phyloP scores from a whole-genome alignment of 2,113 vertebrate species.

The Pteruthius melanotis region DNA sequence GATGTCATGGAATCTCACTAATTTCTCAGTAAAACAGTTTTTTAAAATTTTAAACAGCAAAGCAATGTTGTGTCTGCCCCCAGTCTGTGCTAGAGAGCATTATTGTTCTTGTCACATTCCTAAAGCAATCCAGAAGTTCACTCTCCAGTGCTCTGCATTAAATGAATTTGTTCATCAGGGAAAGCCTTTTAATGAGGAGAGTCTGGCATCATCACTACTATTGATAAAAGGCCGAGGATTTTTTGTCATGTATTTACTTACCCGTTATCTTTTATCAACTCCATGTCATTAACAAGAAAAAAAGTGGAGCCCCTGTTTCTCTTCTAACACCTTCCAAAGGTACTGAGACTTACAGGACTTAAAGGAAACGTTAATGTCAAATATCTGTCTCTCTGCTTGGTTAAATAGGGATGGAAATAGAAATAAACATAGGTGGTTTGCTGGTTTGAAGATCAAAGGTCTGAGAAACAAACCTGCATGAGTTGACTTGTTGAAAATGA shows the following conservation, averaged over 20 bases:
- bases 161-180: background rate
- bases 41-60: background rate
- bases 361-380: background rate
- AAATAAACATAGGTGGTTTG: background rate
- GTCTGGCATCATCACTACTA: background rate
- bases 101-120: background rate
- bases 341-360: background rate
- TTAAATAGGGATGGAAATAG: background rate
- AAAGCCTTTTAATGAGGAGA: background rate
- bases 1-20: background rate
- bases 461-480: background rate
- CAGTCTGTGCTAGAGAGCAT: background rate
- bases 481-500: background rate
- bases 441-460: background rate
- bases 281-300: background rate
- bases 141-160: background rate
- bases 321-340: background rate
- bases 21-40: background rate
- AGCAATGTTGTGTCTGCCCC: rapidly evolving
- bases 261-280: background rate
- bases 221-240: background rate
- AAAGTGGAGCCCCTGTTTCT: background rate
- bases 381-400: background rate
- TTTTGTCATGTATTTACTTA: background rate
- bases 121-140: background rate